phyloP scores from a whole-genome alignment of 2,797 vertebrate species.

The Avahi laniger region DNA sequence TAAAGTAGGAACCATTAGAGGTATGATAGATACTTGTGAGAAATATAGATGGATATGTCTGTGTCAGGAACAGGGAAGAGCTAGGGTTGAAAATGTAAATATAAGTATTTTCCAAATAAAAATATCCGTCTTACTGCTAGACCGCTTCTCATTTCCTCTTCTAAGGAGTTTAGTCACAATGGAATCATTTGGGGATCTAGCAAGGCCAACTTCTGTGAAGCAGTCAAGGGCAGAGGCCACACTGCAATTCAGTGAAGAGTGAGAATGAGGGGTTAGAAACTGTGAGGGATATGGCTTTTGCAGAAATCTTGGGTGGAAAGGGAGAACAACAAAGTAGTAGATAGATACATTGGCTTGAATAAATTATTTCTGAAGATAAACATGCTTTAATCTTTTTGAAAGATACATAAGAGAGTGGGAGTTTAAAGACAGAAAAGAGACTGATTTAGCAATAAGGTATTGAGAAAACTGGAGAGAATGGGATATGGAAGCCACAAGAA shows the following conservation, averaged over 20 bases:
- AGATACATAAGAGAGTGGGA: neutral
- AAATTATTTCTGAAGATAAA: conserved; percentile 1
- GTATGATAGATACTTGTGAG: neutral
- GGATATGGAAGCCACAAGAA: neutral
- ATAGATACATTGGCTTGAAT: neutral
- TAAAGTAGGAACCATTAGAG: neutral
- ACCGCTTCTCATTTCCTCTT: neutral
- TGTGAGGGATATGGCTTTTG: neutral
- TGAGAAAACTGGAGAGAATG: neutral
- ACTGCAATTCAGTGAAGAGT: neutral
- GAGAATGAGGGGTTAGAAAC: neutral
- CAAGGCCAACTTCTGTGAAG: neutral
- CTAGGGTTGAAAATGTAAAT: neutral
- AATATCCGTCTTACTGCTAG: neutral
- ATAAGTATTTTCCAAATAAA: neutral
- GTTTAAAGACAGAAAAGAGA: neutral
- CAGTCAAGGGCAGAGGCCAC: neutral
- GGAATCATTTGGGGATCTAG: neutral
- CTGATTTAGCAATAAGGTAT: neutral
- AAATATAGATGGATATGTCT: neutral
- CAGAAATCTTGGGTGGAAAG: neutral
- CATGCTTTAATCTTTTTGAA: neutral
- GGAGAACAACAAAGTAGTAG: neutral
- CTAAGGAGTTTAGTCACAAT: neutral
- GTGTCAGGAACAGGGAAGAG: neutral